A percentile compares a stretch with the other conserved stretches of the same genome.
These are phyloP conservation scores for Crotalus horridus DNA, from an alignment of 2,113 vertebrate species.

Conservation along the genomic window DNA sequence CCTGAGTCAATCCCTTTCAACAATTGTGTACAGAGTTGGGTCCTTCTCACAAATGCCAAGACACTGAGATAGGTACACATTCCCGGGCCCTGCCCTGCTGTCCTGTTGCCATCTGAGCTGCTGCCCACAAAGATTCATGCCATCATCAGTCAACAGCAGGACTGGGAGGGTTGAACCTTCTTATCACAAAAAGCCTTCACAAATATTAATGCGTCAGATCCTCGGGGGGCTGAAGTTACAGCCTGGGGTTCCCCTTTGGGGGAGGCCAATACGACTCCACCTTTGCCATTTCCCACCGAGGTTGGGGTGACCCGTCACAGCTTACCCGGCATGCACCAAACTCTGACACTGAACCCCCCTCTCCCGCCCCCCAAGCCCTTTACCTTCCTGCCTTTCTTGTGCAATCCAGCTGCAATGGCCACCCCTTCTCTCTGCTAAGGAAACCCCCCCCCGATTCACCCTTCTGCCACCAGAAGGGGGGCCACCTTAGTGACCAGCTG, in stretches of 20 bases:
- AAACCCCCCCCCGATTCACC: not conserved
- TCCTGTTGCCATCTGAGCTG: not conserved
- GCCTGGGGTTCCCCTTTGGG: no score
- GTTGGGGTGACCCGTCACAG: not conserved
- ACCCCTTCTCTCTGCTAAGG: not conserved
- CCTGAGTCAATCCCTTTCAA: not conserved
- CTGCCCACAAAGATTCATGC: not conserved
- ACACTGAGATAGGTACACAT: not conserved
- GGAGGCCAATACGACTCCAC: no score
- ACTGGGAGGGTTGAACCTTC: no score
- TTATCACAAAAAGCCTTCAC: not conserved
- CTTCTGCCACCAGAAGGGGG: not conserved
- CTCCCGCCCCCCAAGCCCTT: not conserved
- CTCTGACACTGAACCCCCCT: not conserved
- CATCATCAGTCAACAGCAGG: not conserved
- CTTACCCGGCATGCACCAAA: not conserved
- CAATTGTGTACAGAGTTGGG: not conserved
- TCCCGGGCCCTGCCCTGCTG: not conserved
- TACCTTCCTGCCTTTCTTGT: not conserved
- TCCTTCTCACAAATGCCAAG: not conserved
- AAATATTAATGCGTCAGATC: not conserved
- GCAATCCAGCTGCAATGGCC: not conserved
- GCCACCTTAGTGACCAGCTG: not conserved
- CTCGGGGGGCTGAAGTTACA: no score
- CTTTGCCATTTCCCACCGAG: not conserved